Evolutionary conservation across 2,113 vertebrate species (phyloP).

Genomic region (Formicarius rufipectus): DNA sequence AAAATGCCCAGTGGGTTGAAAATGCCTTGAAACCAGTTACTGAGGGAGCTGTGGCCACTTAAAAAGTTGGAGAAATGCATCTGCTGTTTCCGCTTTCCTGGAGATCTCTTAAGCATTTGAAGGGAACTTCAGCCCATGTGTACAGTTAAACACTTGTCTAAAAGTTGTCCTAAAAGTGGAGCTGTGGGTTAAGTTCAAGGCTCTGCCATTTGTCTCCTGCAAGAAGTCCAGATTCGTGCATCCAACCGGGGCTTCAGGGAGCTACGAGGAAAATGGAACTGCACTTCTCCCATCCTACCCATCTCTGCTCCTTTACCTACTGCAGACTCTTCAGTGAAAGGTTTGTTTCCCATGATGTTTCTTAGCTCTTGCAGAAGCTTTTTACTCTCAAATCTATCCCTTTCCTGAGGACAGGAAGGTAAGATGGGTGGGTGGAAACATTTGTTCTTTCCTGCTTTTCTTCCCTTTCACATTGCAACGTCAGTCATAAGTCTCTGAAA

Average conservation of each 20-base stretch:
- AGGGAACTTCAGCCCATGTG: background rate
- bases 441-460: background rate
- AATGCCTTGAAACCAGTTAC: background rate
- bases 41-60: background rate
- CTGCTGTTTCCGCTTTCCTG: background rate
- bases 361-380: background rate
- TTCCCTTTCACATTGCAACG: background rate
- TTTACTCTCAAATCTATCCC: background rate
- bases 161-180: background rate
- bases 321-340: background rate
- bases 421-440: background rate
- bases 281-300: background rate
- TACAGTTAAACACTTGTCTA: background rate
- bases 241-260: background rate
- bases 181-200: background rate
- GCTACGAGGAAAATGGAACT: rapidly evolving
- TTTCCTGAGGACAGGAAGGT: background rate
- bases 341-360: background rate
- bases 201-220: background rate
- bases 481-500: background rate
- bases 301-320: background rate
- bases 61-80: background rate
- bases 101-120: background rate
- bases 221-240: background rate
- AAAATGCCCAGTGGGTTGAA: background rate